Conservation (phyloP, 2,797 vertebrate species). For the Tokudaia muenninki region DNA sequence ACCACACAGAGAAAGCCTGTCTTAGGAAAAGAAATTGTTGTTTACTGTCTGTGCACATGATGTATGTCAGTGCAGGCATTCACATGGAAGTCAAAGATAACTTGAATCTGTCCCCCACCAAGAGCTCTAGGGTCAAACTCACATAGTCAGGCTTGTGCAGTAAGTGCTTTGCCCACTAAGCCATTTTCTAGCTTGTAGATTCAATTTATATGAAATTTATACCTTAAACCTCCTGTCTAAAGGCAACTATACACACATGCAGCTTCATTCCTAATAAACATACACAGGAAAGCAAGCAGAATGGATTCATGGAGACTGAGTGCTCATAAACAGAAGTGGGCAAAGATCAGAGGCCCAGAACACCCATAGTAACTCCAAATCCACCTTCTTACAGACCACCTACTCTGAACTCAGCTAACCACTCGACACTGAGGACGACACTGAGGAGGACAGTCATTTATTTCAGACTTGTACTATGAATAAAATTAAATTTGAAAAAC, state of each 20-base stretch:
- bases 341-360: constrained; percentile 22
- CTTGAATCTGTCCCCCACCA: neutral
- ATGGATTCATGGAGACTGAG: neutral
- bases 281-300: neutral
- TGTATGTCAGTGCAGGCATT: neutral
- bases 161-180: neutral
- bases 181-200: neutral
- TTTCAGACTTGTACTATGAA: constrained; percentile 9
- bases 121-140: neutral
- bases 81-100: neutral
- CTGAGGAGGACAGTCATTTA: neutral
- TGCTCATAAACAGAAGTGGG: neutral
- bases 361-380: constrained; percentile 14
- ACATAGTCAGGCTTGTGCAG: neutral
- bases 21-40: neutral
- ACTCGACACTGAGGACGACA: neutral
- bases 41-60: neutral
- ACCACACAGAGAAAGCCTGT: neutral
- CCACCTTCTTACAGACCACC: neutral
- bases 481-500: neutral
- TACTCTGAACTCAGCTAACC: constrained; percentile 21
- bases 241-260: neutral
- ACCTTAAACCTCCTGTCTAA: neutral
- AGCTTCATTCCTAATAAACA: neutral
- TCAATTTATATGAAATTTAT: neutral